Conservation (phyloP, 2,888 invertebrate species). For the Marasmarcha lunaedactyla region DNA sequence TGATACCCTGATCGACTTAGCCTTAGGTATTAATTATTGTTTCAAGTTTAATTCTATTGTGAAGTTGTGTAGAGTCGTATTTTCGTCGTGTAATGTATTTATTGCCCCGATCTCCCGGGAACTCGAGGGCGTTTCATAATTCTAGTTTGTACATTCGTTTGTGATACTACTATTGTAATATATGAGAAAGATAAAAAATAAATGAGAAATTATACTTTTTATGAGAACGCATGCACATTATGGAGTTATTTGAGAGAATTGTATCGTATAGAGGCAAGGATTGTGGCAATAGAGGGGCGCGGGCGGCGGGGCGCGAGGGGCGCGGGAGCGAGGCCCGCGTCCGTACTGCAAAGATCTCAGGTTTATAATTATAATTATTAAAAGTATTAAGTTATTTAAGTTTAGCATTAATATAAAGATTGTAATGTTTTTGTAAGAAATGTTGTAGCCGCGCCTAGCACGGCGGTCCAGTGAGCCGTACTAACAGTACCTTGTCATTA, state of each 20-base stretch:
- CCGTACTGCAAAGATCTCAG: slow-evolving; percentile 62
- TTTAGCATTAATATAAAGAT: slow-evolving; percentile 55
- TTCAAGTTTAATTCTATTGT: slow-evolving; percentile 65
- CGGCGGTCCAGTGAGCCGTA: slow-evolving; percentile 44
- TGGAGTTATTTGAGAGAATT: slow-evolving; percentile 32
- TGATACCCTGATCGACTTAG: slow-evolving; percentile 56
- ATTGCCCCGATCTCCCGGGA: slow-evolving; percentile 51
- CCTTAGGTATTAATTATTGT: slow-evolving; percentile 64
- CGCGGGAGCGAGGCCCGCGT: slow-evolving; percentile 17
- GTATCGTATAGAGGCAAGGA: slow-evolving; percentile 24
- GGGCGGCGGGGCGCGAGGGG: slow-evolving; percentile 15
- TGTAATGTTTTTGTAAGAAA: slow-evolving; percentile 65
- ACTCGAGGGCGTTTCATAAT: slow-evolving; percentile 51
- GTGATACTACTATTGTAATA: slow-evolving; percentile 72
- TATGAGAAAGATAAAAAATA: slow-evolving; percentile 42
- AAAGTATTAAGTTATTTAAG: slow-evolving; percentile 71
- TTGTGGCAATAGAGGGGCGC: slow-evolving; percentile 2
- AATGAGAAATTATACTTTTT: slow-evolving; percentile 59
- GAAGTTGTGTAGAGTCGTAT: slow-evolving; percentile 61
- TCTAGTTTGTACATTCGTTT: slow-evolving; percentile 71
- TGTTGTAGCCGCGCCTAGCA: slow-evolving; percentile 45
- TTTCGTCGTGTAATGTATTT: slow-evolving; percentile 62
- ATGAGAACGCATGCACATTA: slow-evolving; percentile 53
- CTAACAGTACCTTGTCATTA: slow-evolving; percentile 31
- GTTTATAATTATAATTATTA: slow-evolving; percentile 66